A percentile compares a stretch with the other conserved stretches of the same genome.
Evolutionary conservation across 1,140 invertebrate genomes (phyloP).

Genomic region (Nasonia vitripennis): DNA sequence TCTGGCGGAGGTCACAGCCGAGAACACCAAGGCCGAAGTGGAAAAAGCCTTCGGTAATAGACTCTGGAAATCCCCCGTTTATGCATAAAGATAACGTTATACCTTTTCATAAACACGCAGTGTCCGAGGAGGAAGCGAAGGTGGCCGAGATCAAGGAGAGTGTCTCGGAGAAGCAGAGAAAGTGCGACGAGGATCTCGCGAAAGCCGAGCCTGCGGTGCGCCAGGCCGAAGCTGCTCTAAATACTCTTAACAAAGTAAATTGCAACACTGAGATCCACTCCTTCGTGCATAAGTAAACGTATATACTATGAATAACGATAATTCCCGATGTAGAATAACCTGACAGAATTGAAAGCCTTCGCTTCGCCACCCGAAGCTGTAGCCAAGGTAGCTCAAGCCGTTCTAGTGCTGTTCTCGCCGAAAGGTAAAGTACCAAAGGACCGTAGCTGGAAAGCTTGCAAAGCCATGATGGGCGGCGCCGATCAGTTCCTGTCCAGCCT

Average conservation of each 20-base stretch:
- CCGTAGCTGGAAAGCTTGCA: constrained; percentile 93
- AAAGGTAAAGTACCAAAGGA: constrained; percentile 95
- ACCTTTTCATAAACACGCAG: constrained; percentile 62
- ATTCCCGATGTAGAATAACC: constrained; percentile 79
- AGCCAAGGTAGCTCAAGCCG: constrained; percentile 89
- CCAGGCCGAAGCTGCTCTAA: constrained; percentile 92
- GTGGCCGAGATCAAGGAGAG: constrained; percentile 92
- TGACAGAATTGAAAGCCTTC: constrained; percentile 96
- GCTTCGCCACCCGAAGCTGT: constrained; percentile 89
- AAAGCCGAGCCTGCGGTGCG: constrained; percentile 93
- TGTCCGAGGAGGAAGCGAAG: constrained; percentile 90
- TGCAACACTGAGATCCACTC: too few species aligned
- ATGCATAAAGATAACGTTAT: not conserved
- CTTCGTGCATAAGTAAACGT: not conserved
- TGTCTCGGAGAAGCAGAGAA: constrained; percentile 88
- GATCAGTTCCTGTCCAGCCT: constrained; percentile 92
- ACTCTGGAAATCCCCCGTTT: not conserved
- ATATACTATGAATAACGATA: not conserved
- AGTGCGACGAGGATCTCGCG: constrained; percentile 91
- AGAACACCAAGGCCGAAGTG: constrained; percentile 91
- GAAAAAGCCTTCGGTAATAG: constrained; percentile 87
- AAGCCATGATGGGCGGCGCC: constrained; percentile 88
- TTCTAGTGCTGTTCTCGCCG: constrained; percentile 89
- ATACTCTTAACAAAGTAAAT: constrained; percentile 91
- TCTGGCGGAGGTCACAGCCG: constrained; percentile 91